Evolutionary conservation across 2,113 vertebrate genomes (phyloP), one percentile per base, ranked within the genome.

Genomic region (Sardina pilchardus): DNA sequence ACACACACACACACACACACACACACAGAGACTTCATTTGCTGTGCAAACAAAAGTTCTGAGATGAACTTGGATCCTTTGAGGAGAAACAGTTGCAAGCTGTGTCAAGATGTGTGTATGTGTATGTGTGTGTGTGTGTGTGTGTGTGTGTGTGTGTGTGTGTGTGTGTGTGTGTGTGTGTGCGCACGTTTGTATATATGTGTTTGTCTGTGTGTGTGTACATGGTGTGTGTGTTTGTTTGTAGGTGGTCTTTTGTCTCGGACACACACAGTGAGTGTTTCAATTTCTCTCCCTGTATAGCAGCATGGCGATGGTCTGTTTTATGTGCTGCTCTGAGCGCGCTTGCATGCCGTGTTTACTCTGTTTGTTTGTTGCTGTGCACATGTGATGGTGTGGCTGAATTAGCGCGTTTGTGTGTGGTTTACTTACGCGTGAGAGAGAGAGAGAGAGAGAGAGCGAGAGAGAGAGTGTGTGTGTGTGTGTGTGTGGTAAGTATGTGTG

Each of bases 401-500:
- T 14, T 12, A 71, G n/a, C 2, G 6, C 9, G 71, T 75, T 30
- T 78, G 30, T 17, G 14, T 17, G 71, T 36, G 71, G 26, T 78
- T 16, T 30, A 1, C n/a, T 78, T 78, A 16, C 30, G 30, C 1
- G 30, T 78, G 30, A 39, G 26, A 26, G 63, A 75, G 67, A 36
- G 9, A 36, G 67, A 2, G 26, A 4, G n/a, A 7, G 56, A n/a
- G 53, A 16, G 53, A 4, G n/a, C n/a, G n/a, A n/a, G n/a, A n/a
- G n/a, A n/a, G n/a, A n/a, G 0, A 6, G 17, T 59, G 19, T n/a
- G 48, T 75, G 16, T 42, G 81, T 71, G 26, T 56, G 83, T 89
- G 87, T 89, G 89, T 91, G 90, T 93, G 91, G 89, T 91, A 89
- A 91, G 88, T 86, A 89, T 88, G 90, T 86, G 85, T 87, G 89